These are phyloP conservation scores for Pitangus sulphuratus DNA, from an alignment of 2,797 vertebrate species.

Conservation along the genomic window DNA sequence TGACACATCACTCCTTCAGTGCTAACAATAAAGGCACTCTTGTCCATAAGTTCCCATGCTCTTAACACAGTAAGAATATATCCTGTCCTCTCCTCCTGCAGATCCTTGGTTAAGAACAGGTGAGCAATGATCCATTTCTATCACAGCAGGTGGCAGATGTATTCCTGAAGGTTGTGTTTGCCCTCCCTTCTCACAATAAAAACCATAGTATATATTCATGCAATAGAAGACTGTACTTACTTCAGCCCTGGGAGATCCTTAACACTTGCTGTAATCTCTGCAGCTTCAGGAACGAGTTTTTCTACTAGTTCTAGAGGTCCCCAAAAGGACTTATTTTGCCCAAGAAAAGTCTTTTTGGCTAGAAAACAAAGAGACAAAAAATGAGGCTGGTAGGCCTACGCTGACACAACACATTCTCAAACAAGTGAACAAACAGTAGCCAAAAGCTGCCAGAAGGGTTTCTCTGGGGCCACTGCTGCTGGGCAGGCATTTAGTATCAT, in stretches of 20 bases:
- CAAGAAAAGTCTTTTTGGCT: constrained; percentile 99
- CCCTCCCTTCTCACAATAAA: not conserved
- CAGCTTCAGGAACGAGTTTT: constrained; percentile 95
- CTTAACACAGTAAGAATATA: not conserved
- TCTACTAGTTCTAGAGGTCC: constrained; percentile 97
- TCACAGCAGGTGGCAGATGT: not conserved
- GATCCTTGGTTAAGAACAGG: not conserved
- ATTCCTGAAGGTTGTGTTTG: not conserved
- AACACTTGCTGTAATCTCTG: constrained; percentile 96
- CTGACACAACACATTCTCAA: not conserved
- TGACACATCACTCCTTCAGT: not conserved
- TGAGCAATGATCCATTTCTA: not conserved
- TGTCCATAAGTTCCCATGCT: accelerated
- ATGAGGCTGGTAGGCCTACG: accelerated
- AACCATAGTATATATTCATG: accelerated
- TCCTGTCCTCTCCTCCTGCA: not conserved
- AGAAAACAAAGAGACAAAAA: not conserved
- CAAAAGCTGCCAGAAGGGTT: not conserved
- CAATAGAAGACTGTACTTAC: constrained; percentile 76
- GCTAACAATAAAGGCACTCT: not conserved
- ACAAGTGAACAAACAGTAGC: not conserved
- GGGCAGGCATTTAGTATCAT: not conserved
- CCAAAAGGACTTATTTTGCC: constrained; percentile 99
- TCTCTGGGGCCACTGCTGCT: not conserved
- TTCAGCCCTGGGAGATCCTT: constrained; percentile 97